Base-by-base conservation (phyloP, 2,797 vertebrate species). In the Rachycentron canadum region DNA sequence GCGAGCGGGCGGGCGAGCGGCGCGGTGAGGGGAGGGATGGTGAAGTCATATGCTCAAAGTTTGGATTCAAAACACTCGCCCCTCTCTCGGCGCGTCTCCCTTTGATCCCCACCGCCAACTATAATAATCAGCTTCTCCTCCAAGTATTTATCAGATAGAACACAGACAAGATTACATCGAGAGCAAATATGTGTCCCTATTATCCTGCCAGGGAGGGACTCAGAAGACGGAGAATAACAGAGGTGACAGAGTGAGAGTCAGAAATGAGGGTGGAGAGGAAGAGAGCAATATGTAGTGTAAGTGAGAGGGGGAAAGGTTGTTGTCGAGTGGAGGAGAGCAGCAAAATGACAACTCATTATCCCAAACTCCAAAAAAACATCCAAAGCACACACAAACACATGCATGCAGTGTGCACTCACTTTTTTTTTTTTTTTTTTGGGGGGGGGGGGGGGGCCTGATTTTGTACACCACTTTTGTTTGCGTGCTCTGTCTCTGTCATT, bases 311-410 rank as follows among this genome's bases (percentile, higher is more conserved):
- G 30, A 81, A 86, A 88, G 83, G 85, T 88, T 88, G 88, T 89
- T 90, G 87, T 90, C 38, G 84, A 90, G 88, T n/a, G 66, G 76
- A 83, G 84, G 74, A 72, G 85, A 85, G 84, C 71, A 58, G 80
- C 78, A 86, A 90, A 91, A 91, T 70, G 86, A 87, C 85, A 91
- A 91, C 93, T 94, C 94, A 94, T 94, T 94, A 94, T 94, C 90
- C 86, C 82, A 65, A 90, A 87, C 82, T 73, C 63, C 21, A 17
- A 21, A 73, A 84, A 89, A 91, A 90, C 90, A 92, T 82, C 85
- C 74, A 70, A 64, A 68, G 59, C 79, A 64, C 84, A 84, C 86
- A 75, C 85, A 86, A 36, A 82, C 82, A 57, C 69, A 59, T 72
- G 55, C 73, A 69, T 49, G 57, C 69, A 83, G 75, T 63, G 64